A percentile compares a stretch with the other conserved stretches of the same genome.
These are phyloP conservation scores for Helicorthomorpha holstii DNA, from an alignment of 1,140 invertebrate species.

Conservation along the genomic window DNA sequence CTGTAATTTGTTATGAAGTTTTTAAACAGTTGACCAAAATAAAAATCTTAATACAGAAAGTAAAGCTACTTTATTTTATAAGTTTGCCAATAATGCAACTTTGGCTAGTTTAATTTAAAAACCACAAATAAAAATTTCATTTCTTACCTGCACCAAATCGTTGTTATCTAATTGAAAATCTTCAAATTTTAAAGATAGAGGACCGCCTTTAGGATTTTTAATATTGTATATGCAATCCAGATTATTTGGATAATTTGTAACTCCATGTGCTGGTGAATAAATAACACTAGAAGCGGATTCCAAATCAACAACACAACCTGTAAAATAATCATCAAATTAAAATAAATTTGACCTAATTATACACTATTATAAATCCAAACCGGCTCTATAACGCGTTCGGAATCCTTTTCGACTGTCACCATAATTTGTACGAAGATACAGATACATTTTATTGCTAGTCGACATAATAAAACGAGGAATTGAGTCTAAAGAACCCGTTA, in stretches of 20 bases:
- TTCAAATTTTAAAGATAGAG: constrained; percentile 71
- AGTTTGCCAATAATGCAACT: too few species aligned
- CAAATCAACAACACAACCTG: constrained; percentile 38
- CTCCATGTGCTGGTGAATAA: constrained; percentile 65
- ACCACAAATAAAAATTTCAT: not conserved
- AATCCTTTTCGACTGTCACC: constrained; percentile 80
- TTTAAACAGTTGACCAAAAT: too few species aligned
- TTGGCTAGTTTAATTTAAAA: too few species aligned
- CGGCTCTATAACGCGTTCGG: constrained; percentile 71
- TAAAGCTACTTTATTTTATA: too few species aligned
- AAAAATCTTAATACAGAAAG: too few species aligned
- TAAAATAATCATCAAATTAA: not conserved
- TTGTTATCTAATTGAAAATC: constrained; percentile 69
- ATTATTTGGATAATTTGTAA: constrained; percentile 73
- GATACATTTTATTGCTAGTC: constrained; percentile 68
- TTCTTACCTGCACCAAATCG: constrained; percentile 57
- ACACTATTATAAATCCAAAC: constrained; percentile 14
- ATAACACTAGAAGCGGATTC: constrained; percentile 63
- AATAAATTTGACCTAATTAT: not conserved
- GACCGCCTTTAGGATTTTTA: constrained; percentile 60
- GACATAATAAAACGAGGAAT: constrained; percentile 77
- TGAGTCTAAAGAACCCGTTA: constrained; percentile 57
- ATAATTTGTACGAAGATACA: constrained; percentile 80
- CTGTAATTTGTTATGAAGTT: too few species aligned
- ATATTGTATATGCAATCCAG: constrained; percentile 78